Evolutionary conservation across 1,140 invertebrate species (phyloP).

Genomic region (Drosophila serrata): DNA sequence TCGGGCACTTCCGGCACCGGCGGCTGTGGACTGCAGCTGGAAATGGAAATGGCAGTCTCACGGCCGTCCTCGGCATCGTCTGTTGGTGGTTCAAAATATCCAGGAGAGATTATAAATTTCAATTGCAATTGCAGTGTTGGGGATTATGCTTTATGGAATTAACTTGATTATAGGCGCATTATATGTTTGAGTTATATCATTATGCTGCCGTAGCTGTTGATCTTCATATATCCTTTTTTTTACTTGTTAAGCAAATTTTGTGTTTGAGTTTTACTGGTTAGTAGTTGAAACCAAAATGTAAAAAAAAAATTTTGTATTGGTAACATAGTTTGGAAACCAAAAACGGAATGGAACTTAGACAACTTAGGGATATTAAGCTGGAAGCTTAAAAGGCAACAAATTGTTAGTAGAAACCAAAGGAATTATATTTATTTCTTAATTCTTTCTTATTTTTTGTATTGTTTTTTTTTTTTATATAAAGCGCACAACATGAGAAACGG

Average conservation of each 20-base stretch:
- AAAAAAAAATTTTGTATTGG: conserved; percentile 31
- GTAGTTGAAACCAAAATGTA: conserved; percentile 67
- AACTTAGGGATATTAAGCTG: conserved; percentile 67
- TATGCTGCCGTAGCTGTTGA: conserved; percentile 62
- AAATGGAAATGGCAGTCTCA: conserved; percentile 83
- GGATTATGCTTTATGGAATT: conserved; percentile 10
- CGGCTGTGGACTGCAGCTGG: conserved; percentile 84
- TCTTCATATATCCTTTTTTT: conserved; percentile 25
- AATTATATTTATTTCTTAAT: conserved; percentile 23
- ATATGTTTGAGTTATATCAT: conserved; percentile 56
- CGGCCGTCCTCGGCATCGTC: conserved; percentile 82
- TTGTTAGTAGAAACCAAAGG: conserved; percentile 69
- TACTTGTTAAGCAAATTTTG: conserved; percentile 70
- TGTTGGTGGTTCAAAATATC: conserved; percentile 68
- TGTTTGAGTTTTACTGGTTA: conserved; percentile 75
- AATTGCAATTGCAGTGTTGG: neutral
- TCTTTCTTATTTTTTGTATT: neutral
- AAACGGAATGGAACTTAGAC: conserved; percentile 38
- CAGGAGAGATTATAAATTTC: conserved; percentile 34
- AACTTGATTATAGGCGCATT: conserved; percentile 60
- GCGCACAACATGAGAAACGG: conserved; percentile 61
- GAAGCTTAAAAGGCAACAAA: conserved; percentile 76
- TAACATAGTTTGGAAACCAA: conserved; percentile 43
- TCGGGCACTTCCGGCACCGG: conserved; percentile 85
- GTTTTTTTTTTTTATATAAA: conserved; percentile 32